A percentile compares a stretch with the other conserved stretches of the same genome.
Evolutionary conservation across 35 echinoderm and acorn worm genomes (phyloP).

Genomic region (Lytechinus variegatus): DNA sequence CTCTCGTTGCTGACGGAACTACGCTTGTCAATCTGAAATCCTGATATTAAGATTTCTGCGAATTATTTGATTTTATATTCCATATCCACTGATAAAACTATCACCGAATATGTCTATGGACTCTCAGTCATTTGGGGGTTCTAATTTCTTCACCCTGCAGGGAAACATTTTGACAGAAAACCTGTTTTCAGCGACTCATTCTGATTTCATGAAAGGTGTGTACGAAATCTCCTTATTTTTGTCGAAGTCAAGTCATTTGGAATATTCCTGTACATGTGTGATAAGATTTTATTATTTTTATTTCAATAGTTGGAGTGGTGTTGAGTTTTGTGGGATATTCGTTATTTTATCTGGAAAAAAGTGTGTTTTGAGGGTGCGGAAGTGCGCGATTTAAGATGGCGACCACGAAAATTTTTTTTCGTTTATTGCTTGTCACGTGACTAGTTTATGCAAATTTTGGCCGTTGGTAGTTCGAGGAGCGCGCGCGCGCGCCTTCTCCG

Average conservation of each 20-base stretch:
- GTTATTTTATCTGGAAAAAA: neutral
- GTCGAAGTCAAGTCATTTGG: neutral
- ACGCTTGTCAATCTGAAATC: neutral
- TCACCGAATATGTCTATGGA: constrained; percentile 24
- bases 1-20: constrained; percentile 46
- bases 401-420: neutral
- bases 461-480: neutral
- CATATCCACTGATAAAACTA: neutral
- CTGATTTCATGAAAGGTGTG: constrained; percentile 41
- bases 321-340: neutral
- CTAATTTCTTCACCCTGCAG: constrained; percentile 32
- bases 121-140: neutral
- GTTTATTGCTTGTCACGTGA: neutral
- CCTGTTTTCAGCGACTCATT: neutral
- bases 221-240: neutral
- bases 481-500: neutral
- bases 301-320: neutral
- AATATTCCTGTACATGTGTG: neutral
- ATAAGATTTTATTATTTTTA: neutral
- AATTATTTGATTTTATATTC: neutral
- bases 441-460: constrained; percentile 20
- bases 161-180: neutral
- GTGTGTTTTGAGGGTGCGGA: neutral
- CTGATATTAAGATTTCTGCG: neutral
- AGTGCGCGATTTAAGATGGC: neutral